These are phyloP conservation scores for Centropus unirufus DNA, from an alignment of 2,113 vertebrate genomes.

Conservation along the genomic window DNA sequence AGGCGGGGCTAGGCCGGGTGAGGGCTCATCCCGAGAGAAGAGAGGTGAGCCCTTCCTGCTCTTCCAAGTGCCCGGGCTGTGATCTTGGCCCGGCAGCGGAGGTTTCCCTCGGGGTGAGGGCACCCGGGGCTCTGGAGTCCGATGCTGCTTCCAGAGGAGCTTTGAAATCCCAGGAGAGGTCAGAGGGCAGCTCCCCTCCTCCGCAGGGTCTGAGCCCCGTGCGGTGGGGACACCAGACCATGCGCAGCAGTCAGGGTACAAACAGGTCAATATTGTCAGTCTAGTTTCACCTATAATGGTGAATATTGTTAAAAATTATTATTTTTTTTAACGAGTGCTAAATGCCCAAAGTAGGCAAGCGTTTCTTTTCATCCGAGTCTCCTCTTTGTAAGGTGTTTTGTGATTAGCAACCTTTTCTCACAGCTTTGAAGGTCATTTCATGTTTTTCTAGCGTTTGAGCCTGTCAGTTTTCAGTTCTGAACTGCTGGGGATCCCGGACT, in stretches of 20 bases:
- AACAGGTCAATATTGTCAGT: fast-evolving
- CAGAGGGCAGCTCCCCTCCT: background rate
- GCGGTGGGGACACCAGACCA: too few species aligned
- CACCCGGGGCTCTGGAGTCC: background rate
- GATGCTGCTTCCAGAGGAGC: background rate
- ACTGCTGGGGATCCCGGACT: background rate
- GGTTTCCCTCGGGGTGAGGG: too few species aligned
- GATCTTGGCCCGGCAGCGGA: background rate
- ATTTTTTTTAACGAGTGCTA: background rate
- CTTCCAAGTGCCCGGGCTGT: too few species aligned
- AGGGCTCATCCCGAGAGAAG: too few species aligned
- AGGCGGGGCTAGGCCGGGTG: too few species aligned
- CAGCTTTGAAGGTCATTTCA: background rate
- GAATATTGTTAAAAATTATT: background rate
- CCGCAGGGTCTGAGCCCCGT: background rate
- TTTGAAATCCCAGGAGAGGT: fast-evolving
- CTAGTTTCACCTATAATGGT: background rate
- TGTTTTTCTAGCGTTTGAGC: background rate
- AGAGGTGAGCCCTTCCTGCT: background rate
- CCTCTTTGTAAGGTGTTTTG: background rate
- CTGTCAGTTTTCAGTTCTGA: background rate
- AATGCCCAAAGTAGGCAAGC: background rate
- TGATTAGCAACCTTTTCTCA: background rate
- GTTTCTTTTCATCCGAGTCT: background rate
- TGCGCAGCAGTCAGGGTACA: fast-evolving